Percentiles rank a stretch among this genome's conserved stretches.
phyloP scores from a whole-genome alignment of 2,888 invertebrate species.

The Thecophora atra region DNA sequence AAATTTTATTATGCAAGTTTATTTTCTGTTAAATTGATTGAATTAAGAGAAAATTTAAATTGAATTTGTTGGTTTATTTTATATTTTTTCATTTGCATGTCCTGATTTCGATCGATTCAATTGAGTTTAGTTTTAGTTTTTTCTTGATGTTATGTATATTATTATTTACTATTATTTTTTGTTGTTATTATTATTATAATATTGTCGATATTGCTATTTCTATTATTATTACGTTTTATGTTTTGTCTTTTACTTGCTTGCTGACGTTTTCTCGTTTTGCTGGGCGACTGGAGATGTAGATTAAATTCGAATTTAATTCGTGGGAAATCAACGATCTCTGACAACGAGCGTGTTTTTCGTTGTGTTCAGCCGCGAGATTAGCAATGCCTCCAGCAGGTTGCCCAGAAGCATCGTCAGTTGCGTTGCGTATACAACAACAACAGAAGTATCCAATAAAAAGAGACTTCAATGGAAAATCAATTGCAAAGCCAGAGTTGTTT shows the following conservation, averaged over 20 bases:
- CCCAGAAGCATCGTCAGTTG: neutral
- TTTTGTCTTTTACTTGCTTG: neutral
- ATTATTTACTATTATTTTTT: too few species aligned
- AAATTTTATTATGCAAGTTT: neutral
- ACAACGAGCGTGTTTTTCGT: neutral
- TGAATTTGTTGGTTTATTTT: too few species aligned
- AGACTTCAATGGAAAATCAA: neutral
- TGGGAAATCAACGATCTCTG: constrained; percentile 11
- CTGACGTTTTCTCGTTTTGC: too few species aligned
- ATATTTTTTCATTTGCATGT: too few species aligned
- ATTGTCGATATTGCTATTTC: too few species aligned
- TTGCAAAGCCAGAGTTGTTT: neutral
- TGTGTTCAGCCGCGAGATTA: neutral
- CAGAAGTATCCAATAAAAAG: too few species aligned
- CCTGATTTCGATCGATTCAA: too few species aligned
- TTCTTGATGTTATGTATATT: too few species aligned
- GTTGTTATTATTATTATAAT: too few species aligned
- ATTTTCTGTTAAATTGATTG: too few species aligned
- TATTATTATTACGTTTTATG: neutral
- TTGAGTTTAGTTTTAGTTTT: too few species aligned
- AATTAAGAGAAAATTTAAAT: too few species aligned
- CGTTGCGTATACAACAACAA: constrained; percentile 10
- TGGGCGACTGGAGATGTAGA: neutral
- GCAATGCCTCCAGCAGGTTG: neutral
- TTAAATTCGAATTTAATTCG: constrained; percentile 17